These are phyloP conservation scores for Pachydiplax longipennis DNA, from an alignment of 2,888 invertebrate species.

Conservation along the genomic window DNA sequence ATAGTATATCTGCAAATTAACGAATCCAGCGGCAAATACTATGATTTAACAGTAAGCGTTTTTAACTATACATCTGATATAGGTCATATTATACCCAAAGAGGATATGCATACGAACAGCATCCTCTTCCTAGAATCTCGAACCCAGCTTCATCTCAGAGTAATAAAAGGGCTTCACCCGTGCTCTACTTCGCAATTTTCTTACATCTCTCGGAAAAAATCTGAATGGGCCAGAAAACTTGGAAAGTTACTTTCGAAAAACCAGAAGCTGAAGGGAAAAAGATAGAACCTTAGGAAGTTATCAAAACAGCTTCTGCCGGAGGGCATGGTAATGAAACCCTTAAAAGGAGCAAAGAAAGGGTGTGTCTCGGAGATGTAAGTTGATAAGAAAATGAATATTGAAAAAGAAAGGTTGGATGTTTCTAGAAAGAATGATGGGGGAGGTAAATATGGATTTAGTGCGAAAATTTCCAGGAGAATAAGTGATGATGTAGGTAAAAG, in stretches of 20 bases:
- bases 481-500: conserved; percentile 37
- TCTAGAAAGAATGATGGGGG: neutral
- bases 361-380: neutral
- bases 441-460: conserved; percentile 31
- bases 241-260: neutral
- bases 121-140: neutral
- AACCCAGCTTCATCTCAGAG: neutral
- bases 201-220: neutral
- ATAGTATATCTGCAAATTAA: too few species aligned
- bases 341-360: neutral
- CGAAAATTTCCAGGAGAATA: conserved; percentile 25
- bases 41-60: too few species aligned
- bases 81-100: too few species aligned
- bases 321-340: neutral
- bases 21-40: too few species aligned
- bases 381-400: conserved; percentile 40
- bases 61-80: too few species aligned
- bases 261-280: neutral
- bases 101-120: neutral
- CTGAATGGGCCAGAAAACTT: neutral
- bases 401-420: conserved; percentile 2
- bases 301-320: neutral
- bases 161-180: neutral
- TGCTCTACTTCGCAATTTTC: neutral
- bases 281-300: neutral